Conservation (phyloP, 1,140 invertebrate genomes). For the Pissodes strobi region DNA sequence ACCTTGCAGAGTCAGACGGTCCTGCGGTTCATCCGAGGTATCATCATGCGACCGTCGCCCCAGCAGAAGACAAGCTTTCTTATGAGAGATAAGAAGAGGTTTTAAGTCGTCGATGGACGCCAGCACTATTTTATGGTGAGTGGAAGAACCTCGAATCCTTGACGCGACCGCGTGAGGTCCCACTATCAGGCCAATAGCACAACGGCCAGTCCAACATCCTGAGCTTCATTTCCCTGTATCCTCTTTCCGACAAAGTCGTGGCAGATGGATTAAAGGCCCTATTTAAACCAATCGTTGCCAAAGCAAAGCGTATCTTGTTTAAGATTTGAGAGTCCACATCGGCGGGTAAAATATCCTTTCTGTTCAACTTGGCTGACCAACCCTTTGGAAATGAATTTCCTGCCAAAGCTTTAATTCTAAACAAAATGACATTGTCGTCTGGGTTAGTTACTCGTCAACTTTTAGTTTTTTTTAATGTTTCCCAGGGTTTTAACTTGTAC, state of each 20-base stretch:
- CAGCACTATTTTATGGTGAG: constrained; percentile 6
- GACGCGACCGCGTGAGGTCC: constrained; percentile 34
- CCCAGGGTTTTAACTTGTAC: no score
- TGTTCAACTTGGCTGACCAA: no score
- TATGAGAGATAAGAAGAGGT: constrained; percentile 6
- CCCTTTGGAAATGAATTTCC: no score
- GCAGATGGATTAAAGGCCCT: constrained; percentile 31
- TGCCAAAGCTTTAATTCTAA: no score
- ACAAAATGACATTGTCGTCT: no score
- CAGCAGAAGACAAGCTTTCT: not conserved
- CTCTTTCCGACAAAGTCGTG: constrained; percentile 32
- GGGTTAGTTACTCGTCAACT: no score
- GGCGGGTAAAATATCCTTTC: no score
- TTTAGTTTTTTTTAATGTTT: no score
- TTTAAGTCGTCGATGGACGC: no score
- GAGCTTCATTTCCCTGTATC: constrained; percentile 33
- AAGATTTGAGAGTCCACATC: constrained; percentile 36
- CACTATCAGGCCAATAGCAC: constrained; percentile 38
- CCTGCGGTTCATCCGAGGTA: not conserved
- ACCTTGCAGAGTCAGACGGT: no score
- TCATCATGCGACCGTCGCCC: not conserved
- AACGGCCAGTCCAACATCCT: constrained; percentile 44
- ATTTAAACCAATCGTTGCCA: constrained; percentile 35
- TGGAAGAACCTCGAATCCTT: constrained; percentile 37
- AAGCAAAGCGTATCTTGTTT: constrained; percentile 38